Conservation (phyloP, 2,797 vertebrate species). For the Taenioides sp. region DNA sequence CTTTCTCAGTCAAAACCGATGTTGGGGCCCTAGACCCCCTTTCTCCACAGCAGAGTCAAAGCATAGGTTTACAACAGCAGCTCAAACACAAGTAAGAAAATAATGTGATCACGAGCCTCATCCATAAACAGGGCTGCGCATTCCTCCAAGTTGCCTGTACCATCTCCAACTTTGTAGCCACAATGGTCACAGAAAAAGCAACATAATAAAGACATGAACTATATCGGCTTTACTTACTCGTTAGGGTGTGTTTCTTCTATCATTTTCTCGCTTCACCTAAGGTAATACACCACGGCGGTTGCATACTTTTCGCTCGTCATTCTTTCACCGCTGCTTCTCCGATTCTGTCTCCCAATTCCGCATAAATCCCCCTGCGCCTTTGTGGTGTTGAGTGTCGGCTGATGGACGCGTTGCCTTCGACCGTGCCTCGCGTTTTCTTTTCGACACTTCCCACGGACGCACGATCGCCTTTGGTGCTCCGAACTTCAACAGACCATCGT, state of each 20-base stretch:
- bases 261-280: conserved; percentile 83
- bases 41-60: conserved; percentile 41
- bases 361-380: conserved; percentile 70
- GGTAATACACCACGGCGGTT: conserved; percentile 71
- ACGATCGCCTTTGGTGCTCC: conserved; percentile 43
- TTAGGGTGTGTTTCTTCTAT: conserved; percentile 84
- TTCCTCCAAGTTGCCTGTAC: conserved; percentile 57
- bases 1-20: conserved; percentile 43
- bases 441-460: conserved; percentile 23
- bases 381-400: conserved; percentile 65
- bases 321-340: conserved; percentile 52
- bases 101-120: not conserved
- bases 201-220: not conserved
- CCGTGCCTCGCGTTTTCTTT: conserved; percentile 41
- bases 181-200: conserved; percentile 9
- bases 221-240: conserved; percentile 77
- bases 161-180: conserved; percentile 57
- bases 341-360: conserved; percentile 62
- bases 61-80: conserved; percentile 44
- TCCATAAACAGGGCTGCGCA: conserved; percentile 30
- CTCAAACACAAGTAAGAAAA: conserved; percentile 13
- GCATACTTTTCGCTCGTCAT: conserved; percentile 77
- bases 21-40: conserved; percentile 47
- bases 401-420: conserved; percentile 52
- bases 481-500: conserved; percentile 57